Evolutionary conservation across 2,888 invertebrate species (phyloP).

Genomic region (Ophion costatus): DNA sequence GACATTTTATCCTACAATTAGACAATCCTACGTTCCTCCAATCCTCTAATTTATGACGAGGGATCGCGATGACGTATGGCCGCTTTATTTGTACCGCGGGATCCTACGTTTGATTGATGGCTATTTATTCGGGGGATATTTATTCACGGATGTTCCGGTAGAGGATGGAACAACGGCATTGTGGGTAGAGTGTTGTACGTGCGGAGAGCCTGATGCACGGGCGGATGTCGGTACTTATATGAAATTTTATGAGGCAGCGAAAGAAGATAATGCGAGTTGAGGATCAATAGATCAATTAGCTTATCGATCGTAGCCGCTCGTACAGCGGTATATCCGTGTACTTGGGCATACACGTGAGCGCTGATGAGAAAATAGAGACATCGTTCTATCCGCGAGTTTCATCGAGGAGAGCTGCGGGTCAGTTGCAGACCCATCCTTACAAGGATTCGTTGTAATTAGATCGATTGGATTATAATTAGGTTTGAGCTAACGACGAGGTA

Average conservation of each 20-base stretch:
- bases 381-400: background rate
- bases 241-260: conserved; percentile 49
- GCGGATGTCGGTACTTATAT: conserved; percentile 67
- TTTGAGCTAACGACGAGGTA: background rate
- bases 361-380: conserved; percentile 3
- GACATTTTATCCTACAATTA: background rate
- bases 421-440: background rate
- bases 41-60: conserved; percentile 68
- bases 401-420: background rate
- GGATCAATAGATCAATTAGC: conserved; percentile 67
- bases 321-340: background rate
- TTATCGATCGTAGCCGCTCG: conserved; percentile 65
- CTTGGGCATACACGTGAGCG: background rate
- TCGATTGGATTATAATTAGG: background rate
- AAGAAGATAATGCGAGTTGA: conserved; percentile 49
- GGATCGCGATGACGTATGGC: conserved; percentile 40
- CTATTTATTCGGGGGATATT: conserved; percentile 72
- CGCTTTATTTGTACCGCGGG: conserved; percentile 32
- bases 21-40: conserved; percentile 24
- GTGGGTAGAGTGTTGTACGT: background rate
- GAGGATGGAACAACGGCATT: conserved; percentile 44
- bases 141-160: conserved; percentile 45
- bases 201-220: conserved; percentile 17
- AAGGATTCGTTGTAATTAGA: background rate
- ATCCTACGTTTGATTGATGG: conserved; percentile 74